Evolutionary conservation across 2,113 vertebrate species (phyloP).

Genomic region (Callaeas wilsoni): DNA sequence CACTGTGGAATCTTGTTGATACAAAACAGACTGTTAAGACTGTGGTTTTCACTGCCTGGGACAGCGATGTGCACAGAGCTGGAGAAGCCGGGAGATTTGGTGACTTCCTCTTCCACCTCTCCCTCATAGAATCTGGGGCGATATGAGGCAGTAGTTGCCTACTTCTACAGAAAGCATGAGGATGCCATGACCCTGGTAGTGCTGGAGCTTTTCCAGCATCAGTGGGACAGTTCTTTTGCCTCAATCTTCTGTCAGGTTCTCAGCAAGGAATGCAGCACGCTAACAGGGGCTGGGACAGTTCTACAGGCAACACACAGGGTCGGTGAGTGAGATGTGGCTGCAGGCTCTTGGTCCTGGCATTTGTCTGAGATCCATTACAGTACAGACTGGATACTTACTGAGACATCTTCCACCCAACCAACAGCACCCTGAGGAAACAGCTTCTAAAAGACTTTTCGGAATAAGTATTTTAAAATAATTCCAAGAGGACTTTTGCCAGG

Average conservation of each 20-base stretch:
- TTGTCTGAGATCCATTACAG: neutral
- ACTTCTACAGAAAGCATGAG: conserved; percentile 84
- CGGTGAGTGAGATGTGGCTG: neutral
- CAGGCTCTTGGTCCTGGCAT: neutral
- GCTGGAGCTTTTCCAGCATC: conserved; percentile 85
- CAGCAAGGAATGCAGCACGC: conserved; percentile 62
- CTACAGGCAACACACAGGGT: neutral
- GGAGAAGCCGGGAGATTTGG: neutral
- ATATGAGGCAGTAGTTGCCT: neutral
- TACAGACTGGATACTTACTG: neutral
- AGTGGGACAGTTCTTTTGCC: conserved; percentile 84
- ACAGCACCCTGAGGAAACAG: neutral
- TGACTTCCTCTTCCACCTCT: neutral
- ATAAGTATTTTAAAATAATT: neutral
- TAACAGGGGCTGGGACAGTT: neutral
- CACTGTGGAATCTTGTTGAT: neutral
- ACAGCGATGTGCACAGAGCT: neutral
- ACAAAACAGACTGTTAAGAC: neutral
- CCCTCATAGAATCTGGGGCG: neutral
- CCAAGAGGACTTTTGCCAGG: neutral
- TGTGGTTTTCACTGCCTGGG: neutral
- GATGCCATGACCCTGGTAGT: conserved; percentile 80
- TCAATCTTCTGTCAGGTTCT: conserved; percentile 78
- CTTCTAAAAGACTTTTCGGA: neutral
- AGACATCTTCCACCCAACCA: neutral